Evolutionary conservation across 1,140 invertebrate genomes (phyloP).

Genomic region (Calephelis nemesis): DNA sequence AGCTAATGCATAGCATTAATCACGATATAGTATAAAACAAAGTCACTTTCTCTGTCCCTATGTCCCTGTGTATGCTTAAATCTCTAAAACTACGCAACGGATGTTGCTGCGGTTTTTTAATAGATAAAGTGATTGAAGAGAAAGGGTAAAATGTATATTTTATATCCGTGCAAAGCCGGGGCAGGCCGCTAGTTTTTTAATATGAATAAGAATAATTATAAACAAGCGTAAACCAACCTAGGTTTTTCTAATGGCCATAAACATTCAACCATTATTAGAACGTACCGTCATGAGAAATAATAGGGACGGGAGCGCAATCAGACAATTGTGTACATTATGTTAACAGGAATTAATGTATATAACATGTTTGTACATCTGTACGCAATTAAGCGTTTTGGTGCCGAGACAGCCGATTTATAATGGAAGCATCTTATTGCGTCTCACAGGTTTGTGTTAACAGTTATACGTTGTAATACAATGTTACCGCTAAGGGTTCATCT

Average conservation of each 20-base stretch:
- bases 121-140: too few species aligned
- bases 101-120: too few species aligned
- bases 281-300: constrained; percentile 31
- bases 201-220: background rate
- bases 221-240: background rate
- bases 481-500: too few species aligned
- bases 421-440: background rate
- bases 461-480: too few species aligned
- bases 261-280: constrained; percentile 31
- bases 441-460: background rate
- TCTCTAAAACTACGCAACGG: too few species aligned
- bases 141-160: too few species aligned
- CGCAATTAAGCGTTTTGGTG: constrained; percentile 3
- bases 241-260: constrained; percentile 16
- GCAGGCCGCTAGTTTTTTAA: background rate
- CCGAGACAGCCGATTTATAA: background rate
- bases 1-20: too few species aligned
- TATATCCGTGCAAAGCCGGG: too few species aligned
- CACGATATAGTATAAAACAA: too few species aligned
- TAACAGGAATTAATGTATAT: constrained; percentile 31
- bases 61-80: too few species aligned
- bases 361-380: constrained; percentile 6
- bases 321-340: constrained; percentile 38
- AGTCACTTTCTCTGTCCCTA: too few species aligned
- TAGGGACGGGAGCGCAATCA: constrained; percentile 35